phyloP scores from a whole-genome alignment of 2,113 vertebrate species.

The Ictalurus punctatus region DNA sequence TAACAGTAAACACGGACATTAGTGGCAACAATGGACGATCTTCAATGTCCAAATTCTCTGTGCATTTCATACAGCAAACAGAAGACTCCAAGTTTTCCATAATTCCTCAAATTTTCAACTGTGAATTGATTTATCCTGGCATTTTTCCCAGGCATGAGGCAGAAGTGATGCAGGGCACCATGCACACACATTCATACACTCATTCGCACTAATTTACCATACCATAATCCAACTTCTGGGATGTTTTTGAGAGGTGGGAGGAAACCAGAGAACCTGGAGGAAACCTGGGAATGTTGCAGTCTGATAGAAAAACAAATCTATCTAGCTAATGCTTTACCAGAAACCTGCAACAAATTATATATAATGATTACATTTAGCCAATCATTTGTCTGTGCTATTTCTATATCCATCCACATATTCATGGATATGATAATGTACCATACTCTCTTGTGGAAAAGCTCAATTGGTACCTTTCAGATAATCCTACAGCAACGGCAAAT shows the following conservation, averaged over 20 bases:
- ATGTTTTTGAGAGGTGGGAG: neutral
- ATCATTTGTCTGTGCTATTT: neutral
- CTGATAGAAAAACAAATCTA: neutral
- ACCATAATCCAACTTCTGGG: neutral
- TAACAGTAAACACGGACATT: neutral
- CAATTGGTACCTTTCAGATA: neutral
- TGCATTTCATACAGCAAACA: neutral
- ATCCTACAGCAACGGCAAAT: neutral
- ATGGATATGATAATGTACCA: neutral
- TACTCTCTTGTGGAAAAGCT: neutral
- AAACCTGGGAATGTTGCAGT: neutral
- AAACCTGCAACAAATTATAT: neutral
- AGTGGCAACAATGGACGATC: neutral
- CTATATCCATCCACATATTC: neutral
- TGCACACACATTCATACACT: neutral
- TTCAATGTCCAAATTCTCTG: neutral
- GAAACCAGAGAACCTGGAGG: neutral
- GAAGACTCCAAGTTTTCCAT: neutral
- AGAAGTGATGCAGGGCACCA: neutral
- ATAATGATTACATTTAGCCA: neutral
- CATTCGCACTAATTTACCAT: neutral
- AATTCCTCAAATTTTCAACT: neutral
- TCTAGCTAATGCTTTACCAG: neutral
- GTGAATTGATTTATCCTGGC: neutral
- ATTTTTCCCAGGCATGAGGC: neutral